Conservation (phyloP, 2,113 vertebrate genomes). For the Myanophis thanlyinensis region DNA sequence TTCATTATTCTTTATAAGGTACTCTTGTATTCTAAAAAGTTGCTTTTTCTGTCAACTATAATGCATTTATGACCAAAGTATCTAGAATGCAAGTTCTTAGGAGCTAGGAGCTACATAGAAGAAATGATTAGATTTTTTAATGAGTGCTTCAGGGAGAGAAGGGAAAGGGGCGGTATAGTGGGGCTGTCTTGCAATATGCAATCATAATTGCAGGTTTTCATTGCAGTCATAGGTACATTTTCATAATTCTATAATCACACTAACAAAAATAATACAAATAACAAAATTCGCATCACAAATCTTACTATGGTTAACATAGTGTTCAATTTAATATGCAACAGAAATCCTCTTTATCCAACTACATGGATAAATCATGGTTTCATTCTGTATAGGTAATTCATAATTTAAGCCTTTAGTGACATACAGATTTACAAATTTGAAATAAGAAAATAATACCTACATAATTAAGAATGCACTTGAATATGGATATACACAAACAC, state of each 20-base stretch:
- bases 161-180: not conserved
- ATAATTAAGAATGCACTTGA: not conserved
- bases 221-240: not conserved
- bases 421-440: not conserved
- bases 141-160: not conserved
- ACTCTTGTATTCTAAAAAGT: not conserved
- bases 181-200: not conserved
- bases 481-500: not conserved
- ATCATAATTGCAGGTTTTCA: not conserved
- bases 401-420: not conserved
- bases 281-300: not conserved
- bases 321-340: not conserved
- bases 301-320: not conserved
- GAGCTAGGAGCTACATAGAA: not conserved
- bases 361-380: not conserved
- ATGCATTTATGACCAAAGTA: not conserved
- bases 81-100: not conserved
- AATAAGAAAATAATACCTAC: not conserved
- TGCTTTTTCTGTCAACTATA: not conserved
- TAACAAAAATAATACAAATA: not conserved
- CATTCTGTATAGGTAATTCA: not conserved
- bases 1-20: not conserved
- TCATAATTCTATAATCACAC: not conserved
- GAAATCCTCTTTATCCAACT: not conserved
- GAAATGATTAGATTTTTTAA: not conserved